Evolutionary conservation across 1,140 invertebrate genomes (phyloP).

Genomic region (Drosophila micromelanica): DNA sequence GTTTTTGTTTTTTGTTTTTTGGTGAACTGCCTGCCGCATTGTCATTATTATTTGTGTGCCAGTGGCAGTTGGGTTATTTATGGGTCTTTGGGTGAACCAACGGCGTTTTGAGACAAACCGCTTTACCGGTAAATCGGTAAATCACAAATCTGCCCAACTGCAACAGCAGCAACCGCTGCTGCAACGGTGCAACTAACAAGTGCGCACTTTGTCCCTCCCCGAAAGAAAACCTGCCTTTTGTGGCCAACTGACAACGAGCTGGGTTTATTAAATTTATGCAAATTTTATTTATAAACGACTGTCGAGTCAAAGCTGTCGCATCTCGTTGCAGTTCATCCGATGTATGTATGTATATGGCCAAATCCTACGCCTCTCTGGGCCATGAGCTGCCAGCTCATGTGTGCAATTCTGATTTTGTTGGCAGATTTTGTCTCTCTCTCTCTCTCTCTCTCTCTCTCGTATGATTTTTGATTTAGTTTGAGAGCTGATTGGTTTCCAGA

Average conservation of each 20-base stretch:
- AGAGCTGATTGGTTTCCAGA: constrained; percentile 74
- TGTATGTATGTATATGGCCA: constrained; percentile 42
- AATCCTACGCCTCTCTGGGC: constrained; percentile 57
- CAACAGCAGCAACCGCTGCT: constrained; percentile 21
- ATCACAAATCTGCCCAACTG: constrained; percentile 71
- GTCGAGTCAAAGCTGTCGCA: constrained; percentile 9
- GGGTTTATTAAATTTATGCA: constrained; percentile 83
- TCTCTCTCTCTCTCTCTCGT: too few relatives aligned
- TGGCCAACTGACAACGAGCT: constrained; percentile 60
- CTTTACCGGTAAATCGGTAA: constrained; percentile 82
- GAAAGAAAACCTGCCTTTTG: constrained; percentile 51
- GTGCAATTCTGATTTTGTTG: constrained; percentile 43
- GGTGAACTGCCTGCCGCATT: constrained; percentile 26
- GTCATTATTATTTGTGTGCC: constrained; percentile 82
- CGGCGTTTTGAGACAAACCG: constrained; percentile 76
- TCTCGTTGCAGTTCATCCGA: constrained; percentile 49
- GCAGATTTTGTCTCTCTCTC: too few relatives aligned
- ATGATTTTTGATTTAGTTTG: constrained; percentile 82
- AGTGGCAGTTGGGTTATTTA: constrained; percentile 72
- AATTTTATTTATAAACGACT: constrained; percentile 82
- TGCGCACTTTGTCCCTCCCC: constrained; percentile 30
- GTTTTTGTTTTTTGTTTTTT: too few relatives aligned
- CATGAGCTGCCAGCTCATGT: constrained; percentile 34
- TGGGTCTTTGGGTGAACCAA: constrained; percentile 81
- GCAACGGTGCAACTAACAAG: constrained; percentile 54